phyloP scores from a whole-genome alignment of 2,888 invertebrate genomes.

The Actias luna region DNA sequence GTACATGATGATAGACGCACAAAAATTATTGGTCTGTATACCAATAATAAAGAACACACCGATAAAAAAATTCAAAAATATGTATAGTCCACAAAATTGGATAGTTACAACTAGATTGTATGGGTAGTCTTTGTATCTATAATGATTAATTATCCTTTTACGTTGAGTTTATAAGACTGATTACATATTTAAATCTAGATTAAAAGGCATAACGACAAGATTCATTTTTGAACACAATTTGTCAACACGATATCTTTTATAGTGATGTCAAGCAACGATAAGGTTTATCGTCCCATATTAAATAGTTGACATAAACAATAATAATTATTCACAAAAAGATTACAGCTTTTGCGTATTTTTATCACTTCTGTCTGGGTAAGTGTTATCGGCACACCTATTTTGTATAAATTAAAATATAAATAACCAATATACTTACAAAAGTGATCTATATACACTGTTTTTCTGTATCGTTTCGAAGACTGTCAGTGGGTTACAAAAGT shows the following conservation, averaged over 20 bases:
- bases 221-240: neutral
- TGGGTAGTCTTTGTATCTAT: too few relatives aligned
- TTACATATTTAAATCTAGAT: too few relatives aligned
- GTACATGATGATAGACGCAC: too few relatives aligned
- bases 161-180: too few relatives aligned
- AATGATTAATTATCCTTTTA: too few relatives aligned
- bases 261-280: constrained; percentile 22
- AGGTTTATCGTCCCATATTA: constrained; percentile 12
- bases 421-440: neutral
- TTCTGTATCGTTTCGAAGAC: too few relatives aligned
- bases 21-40: too few relatives aligned
- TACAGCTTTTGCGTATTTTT: neutral
- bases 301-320: neutral
- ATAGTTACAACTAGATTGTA: too few relatives aligned
- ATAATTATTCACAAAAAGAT: neutral
- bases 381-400: constrained; percentile 9
- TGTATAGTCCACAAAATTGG: too few relatives aligned
- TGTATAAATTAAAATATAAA: neutral
- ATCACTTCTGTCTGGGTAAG: constrained; percentile 3
- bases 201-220: neutral
- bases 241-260: neutral
- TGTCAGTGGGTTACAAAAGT: too few relatives aligned
- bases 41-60: too few relatives aligned
- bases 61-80: too few relatives aligned
- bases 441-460: neutral